These are phyloP conservation scores for Cephus rjabovi DNA, from an alignment of 2,888 invertebrate species.

Conservation along the genomic window DNA sequence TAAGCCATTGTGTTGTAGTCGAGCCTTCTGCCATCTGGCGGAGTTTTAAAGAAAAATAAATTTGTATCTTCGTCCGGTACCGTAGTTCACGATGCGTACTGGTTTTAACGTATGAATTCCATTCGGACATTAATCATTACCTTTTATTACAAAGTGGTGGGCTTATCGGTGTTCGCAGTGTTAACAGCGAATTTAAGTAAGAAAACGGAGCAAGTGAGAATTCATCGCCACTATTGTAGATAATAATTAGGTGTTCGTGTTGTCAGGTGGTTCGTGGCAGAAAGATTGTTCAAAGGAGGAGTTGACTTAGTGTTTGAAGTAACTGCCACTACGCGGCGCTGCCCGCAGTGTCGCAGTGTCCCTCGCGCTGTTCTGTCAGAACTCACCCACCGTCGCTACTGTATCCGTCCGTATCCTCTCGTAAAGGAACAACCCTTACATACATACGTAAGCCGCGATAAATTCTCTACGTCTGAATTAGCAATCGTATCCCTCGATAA, in stretches of 20 bases:
- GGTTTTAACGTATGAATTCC: neutral
- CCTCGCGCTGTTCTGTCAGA: conserved; percentile 46
- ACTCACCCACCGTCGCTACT: conserved; percentile 47
- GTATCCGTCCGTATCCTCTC: conserved; percentile 47
- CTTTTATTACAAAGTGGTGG: neutral
- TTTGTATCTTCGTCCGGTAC: neutral
- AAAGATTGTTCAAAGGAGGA: conserved; percentile 13
- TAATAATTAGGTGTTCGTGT: neutral
- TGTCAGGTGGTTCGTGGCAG: conserved; percentile 17
- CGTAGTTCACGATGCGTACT: neutral
- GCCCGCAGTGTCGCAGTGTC: conserved; percentile 58
- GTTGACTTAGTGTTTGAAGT: conserved; percentile 26
- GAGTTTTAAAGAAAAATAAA: neutral
- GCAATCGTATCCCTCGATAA: neutral
- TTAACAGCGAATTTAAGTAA: neutral
- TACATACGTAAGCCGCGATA: conserved; percentile 3
- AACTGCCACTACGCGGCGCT: conserved; percentile 52
- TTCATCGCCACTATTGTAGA: neutral
- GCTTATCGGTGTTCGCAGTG: neutral
- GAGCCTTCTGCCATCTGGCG: neutral
- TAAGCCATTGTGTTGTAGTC: neutral
- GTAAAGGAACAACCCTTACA: neutral
- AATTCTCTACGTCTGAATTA: neutral
- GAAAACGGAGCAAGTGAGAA: neutral
- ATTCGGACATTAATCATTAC: neutral